Percentiles rank a stretch among this genome's conserved stretches.
phyloP scores from a whole-genome alignment of 2,888 invertebrate genomes.

The Bellardia pandia region DNA sequence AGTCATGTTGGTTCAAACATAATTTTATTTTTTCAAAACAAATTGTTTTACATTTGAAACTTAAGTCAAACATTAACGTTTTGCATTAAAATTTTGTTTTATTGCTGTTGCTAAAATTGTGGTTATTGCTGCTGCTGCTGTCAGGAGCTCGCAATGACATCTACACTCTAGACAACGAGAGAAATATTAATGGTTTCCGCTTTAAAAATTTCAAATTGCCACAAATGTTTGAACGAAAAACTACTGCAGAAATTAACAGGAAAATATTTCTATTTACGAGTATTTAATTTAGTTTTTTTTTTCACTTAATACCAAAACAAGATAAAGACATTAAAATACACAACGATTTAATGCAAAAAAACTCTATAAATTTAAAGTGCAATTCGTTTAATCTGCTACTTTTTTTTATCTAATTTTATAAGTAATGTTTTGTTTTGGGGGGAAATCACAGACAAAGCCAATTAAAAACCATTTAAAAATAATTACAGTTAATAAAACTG shows the following conservation, averaged over 20 bases:
- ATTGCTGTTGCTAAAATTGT: conserved; percentile 18
- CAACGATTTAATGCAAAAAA: conserved; percentile 31
- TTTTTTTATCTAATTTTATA: not conserved
- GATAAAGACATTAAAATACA: conserved; percentile 65
- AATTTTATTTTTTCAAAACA: not conserved
- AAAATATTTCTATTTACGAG: conserved; percentile 50
- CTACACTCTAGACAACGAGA: conserved; percentile 52
- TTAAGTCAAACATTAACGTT: conserved; percentile 57
- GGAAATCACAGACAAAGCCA: conserved; percentile 54
- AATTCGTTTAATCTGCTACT: conserved; percentile 38
- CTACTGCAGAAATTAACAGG: conserved; percentile 45
- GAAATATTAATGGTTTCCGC: conserved; percentile 72
- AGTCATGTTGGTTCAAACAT: not conserved
- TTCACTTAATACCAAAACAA: conserved; percentile 38
- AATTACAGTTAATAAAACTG: conserved; percentile 52
- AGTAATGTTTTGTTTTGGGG: not conserved
- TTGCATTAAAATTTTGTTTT: conserved; percentile 55
- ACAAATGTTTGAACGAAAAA: conserved; percentile 53
- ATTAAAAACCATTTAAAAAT: conserved; percentile 65
- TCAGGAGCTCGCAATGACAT: conserved; percentile 65
- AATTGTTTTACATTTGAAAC: conserved; percentile 45
- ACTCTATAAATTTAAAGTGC: conserved; percentile 2
- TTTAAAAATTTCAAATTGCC: conserved; percentile 56
- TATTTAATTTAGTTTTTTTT: conserved; percentile 14
- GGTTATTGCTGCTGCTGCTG: conserved; percentile 17